These are phyloP conservation scores for Byasa hedistus DNA, from an alignment of 2,888 invertebrate species.

Conservation along the genomic window DNA sequence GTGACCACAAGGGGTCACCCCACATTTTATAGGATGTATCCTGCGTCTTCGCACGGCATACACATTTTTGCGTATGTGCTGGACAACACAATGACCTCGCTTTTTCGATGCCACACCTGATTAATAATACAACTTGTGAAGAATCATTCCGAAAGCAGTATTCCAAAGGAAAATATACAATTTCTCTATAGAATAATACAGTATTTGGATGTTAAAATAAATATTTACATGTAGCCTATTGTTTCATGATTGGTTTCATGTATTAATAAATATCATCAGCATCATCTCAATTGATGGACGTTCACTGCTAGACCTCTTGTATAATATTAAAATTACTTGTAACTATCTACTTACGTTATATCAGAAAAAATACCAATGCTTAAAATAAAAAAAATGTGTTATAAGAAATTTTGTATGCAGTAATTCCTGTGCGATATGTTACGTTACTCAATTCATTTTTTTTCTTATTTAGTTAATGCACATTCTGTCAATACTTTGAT, in stretches of 20 bases:
- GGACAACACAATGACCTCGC: constrained; percentile 67
- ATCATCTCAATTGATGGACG: too few relatives aligned
- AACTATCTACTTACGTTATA: background rate
- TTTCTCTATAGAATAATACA: background rate
- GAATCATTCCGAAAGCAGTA: constrained; percentile 25
- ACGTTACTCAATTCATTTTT: background rate
- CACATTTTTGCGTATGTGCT: constrained; percentile 48
- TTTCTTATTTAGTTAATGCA: background rate
- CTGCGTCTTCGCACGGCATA: constrained; percentile 58
- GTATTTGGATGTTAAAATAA: background rate
- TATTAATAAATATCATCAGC: background rate
- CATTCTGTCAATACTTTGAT: constrained; percentile 24
- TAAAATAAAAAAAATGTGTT: background rate
- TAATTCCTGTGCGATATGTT: background rate
- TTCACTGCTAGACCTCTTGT: too few relatives aligned
- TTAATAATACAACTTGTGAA: constrained; percentile 38
- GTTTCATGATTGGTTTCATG: background rate
- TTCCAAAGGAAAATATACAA: constrained; percentile 26
- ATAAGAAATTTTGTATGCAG: background rate
- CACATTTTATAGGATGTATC: constrained; percentile 69
- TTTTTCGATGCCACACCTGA: constrained; percentile 34
- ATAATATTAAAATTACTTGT: background rate
- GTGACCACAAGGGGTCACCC: constrained; percentile 59
- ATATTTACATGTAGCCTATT: background rate
- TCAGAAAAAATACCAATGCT: background rate